These are phyloP conservation scores for Chloroceryle aenea DNA, from an alignment of 2,113 vertebrate genomes.

Conservation along the genomic window DNA sequence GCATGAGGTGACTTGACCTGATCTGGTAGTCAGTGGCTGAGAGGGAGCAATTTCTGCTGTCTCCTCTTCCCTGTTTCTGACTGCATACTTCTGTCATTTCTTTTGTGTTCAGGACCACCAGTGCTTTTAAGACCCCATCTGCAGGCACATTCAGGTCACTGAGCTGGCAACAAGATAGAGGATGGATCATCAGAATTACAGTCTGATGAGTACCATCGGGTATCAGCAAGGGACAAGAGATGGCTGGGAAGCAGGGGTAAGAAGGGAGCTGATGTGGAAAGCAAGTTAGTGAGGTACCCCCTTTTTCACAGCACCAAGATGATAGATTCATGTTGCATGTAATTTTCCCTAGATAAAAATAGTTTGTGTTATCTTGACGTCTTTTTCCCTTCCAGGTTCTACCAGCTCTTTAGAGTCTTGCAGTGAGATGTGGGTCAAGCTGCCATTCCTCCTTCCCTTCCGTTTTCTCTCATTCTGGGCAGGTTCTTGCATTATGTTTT, in stretches of 20 bases:
- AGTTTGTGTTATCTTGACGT: background rate
- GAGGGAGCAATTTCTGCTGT: background rate
- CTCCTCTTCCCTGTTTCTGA: background rate
- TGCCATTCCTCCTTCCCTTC: background rate
- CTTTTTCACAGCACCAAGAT: background rate
- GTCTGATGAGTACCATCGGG: background rate
- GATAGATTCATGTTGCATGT: background rate
- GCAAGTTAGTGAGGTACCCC: background rate
- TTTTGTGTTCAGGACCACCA: accelerated
- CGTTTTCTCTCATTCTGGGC: background rate
- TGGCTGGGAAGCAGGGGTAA: background rate
- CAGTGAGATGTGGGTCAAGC: background rate
- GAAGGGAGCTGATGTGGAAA: background rate
- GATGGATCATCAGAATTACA: background rate
- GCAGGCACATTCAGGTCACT: background rate
- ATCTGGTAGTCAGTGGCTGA: background rate
- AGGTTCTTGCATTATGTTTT: background rate
- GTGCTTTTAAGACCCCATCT: background rate
- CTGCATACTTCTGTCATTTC: background rate
- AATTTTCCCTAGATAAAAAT: background rate
- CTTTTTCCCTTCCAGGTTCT: background rate
- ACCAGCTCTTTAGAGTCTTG: background rate
- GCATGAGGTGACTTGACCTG: background rate
- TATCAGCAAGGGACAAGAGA: background rate
- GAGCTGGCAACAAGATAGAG: background rate